Percentiles rank a stretch among this genome's conserved stretches.
Conservation (phyloP, 2,888 invertebrate species). For the Drosophila neonasuta region DNA sequence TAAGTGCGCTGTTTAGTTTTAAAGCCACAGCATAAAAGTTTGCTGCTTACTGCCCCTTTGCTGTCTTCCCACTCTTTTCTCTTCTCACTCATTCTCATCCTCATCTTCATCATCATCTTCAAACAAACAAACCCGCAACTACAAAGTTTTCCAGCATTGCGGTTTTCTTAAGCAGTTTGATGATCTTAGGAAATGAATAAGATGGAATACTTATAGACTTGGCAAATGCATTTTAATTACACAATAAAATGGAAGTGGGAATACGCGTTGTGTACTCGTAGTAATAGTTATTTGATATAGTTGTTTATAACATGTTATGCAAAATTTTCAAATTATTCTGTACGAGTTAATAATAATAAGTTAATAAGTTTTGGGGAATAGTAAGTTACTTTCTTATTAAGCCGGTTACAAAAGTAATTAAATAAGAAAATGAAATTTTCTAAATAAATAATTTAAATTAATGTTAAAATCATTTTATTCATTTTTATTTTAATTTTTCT, state of each 20-base stretch:
- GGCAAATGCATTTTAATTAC: constrained; percentile 23
- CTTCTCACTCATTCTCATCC: background rate
- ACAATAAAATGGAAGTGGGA: background rate
- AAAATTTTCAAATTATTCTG: too few species aligned
- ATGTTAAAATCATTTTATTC: too few species aligned
- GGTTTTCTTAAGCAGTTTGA: constrained; percentile 51
- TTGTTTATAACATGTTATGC: too few species aligned
- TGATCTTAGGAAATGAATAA: constrained; percentile 20
- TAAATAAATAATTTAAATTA: too few species aligned
- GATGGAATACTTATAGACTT: constrained; percentile 14
- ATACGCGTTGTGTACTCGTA: background rate
- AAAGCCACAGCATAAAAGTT: constrained; percentile 73
- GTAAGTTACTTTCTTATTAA: too few species aligned
- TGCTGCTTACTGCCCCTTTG: constrained; percentile 10
- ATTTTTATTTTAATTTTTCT: too few species aligned
- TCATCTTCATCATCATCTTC: constrained; percentile 7
- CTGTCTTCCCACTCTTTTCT: background rate
- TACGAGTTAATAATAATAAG: too few species aligned
- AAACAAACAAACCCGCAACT: constrained; percentile 44
- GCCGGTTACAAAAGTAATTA: too few species aligned
- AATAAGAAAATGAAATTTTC: too few species aligned
- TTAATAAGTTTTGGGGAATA: too few species aligned
- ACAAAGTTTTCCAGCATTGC: constrained; percentile 53
- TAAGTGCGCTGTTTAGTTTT: constrained; percentile 74
- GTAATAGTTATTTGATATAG: background rate